Conservation (phyloP, 2,113 vertebrate species). For the Zosterops pallidus region DNA sequence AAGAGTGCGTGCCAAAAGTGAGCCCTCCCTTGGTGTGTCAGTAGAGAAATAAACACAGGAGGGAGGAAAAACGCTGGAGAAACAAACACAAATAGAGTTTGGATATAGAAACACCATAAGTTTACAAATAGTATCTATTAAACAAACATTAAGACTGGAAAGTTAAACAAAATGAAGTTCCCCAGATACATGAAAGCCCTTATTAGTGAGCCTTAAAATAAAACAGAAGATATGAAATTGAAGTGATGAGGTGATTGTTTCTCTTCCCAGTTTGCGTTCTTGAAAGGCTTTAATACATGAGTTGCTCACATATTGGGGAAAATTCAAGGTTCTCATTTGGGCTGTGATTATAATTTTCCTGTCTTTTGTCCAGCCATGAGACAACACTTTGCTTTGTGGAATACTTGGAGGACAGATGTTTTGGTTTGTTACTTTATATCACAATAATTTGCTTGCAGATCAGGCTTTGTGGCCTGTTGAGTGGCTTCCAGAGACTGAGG, state of each 20-base stretch:
- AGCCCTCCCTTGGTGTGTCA: conserved; percentile 75
- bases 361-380: neutral
- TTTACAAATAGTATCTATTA: conserved; percentile 76
- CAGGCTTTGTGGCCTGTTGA: neutral
- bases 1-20: conserved; percentile 57
- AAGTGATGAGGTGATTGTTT: conserved; percentile 54
- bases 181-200: conserved; percentile 71
- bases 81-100: conserved; percentile 70
- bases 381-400: neutral
- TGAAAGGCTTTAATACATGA: neutral
- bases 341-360: neutral
- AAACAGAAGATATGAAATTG: conserved; percentile 52
- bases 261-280: neutral
- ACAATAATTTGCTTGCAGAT: neutral
- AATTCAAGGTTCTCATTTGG: neutral
- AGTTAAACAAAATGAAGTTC: conserved; percentile 68
- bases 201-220: conserved; percentile 25
- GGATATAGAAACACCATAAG: conserved; percentile 43
- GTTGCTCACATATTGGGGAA: neutral
- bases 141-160: conserved; percentile 66
- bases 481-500: rapidly evolving
- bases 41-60: conserved; percentile 73
- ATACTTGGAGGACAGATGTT: neutral
- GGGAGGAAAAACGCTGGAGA: conserved; percentile 62
- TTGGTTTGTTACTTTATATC: neutral